These are phyloP conservation scores for Lerista edwardsae DNA, from an alignment of 2,797 vertebrate species.

Conservation along the genomic window DNA sequence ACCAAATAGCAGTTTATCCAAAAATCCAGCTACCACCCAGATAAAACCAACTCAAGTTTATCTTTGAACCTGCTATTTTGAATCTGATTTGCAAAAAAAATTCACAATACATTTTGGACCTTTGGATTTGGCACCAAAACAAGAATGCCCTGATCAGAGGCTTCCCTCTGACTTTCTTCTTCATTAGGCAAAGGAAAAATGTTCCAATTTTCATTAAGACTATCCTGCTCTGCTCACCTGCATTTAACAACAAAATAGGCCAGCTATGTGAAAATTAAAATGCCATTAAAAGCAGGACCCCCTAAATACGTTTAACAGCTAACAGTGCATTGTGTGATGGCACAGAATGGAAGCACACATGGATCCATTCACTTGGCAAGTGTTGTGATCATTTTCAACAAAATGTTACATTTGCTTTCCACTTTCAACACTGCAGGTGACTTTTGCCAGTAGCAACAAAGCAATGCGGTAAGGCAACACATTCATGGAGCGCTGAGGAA, in stretches of 20 bases:
- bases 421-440: background rate
- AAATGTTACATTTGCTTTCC: background rate
- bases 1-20: background rate
- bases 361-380: constrained; percentile 3
- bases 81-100: background rate
- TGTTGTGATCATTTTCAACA: background rate
- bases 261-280: background rate
- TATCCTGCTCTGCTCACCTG: background rate
- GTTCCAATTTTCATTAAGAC: background rate
- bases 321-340: background rate
- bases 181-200: background rate
- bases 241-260: background rate
- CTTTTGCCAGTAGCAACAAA: background rate
- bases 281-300: constrained; percentile 1
- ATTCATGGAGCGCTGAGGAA: background rate
- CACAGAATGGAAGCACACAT: background rate
- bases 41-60: too few species aligned
- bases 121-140: background rate
- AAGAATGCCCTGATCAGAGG: background rate
- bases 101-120: background rate
- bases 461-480: background rate
- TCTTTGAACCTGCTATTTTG: background rate
- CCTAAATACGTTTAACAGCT: background rate
- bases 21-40: background rate
- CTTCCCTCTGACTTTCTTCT: background rate